Evolutionary conservation across 2,888 invertebrate species (phyloP).

Genomic region (Drepana falcataria): DNA sequence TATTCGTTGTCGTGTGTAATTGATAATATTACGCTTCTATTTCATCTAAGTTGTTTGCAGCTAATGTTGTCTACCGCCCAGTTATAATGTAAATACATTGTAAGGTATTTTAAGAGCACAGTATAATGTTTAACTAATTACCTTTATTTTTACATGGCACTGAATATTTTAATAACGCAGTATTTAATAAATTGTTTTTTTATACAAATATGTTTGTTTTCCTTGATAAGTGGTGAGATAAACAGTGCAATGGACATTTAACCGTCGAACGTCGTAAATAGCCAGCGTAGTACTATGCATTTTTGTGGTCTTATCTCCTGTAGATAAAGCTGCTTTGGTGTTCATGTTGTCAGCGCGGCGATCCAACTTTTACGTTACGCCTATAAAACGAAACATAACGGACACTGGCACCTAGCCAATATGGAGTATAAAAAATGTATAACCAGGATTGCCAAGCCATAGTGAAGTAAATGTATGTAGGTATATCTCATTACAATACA

Average conservation of each 20-base stretch:
- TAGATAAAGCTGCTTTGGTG: too few species aligned
- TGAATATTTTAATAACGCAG: conserved; percentile 46
- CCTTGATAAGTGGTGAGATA: conserved; percentile 16
- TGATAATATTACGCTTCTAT: neutral
- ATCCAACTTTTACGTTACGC: too few species aligned
- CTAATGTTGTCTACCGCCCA: neutral
- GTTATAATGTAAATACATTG: neutral
- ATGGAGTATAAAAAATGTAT: too few species aligned
- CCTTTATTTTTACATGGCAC: conserved; percentile 50
- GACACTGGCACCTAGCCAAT: too few species aligned
- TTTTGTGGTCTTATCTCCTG: neutral
- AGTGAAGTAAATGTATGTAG: too few species aligned
- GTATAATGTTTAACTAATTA: conserved; percentile 20
- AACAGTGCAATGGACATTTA: neutral
- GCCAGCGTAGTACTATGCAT: neutral
- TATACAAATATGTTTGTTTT: conserved; percentile 23
- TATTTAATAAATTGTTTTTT: conserved; percentile 55
- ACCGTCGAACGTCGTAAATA: neutral
- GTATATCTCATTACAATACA: too few species aligned
- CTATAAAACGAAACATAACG: too few species aligned
- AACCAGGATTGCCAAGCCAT: too few species aligned
- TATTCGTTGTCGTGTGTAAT: too few species aligned
- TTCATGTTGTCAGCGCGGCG: too few species aligned
- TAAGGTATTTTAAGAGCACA: conserved; percentile 27
- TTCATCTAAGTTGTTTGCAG: neutral